Percentiles rank a stretch among this genome's conserved stretches.
phyloP scores from a whole-genome alignment of 2,888 invertebrate genomes.

The Gymnosoma rotundatum region DNA sequence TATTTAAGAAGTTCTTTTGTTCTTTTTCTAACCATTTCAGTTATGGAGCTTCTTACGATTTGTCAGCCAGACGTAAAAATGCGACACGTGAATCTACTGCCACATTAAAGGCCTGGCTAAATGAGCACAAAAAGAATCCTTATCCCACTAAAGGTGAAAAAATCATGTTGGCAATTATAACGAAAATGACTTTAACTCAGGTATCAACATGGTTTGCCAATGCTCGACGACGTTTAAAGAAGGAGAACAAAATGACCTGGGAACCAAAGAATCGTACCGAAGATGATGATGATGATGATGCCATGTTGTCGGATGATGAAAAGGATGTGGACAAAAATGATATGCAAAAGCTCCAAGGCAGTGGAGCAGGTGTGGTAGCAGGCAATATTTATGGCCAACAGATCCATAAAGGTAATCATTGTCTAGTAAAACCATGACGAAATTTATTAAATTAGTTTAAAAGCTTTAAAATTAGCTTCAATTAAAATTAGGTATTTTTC shows the following conservation, averaged over 20 bases:
- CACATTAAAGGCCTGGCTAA: constrained; percentile 98
- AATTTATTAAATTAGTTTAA: no score
- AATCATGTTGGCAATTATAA: constrained; percentile 96
- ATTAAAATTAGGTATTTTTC: not conserved
- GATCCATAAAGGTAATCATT: constrained; percentile 64
- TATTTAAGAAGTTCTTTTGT: constrained; percentile 8
- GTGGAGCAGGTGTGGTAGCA: not conserved
- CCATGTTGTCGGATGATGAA: constrained; percentile 92
- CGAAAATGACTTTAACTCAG: constrained; percentile 97
- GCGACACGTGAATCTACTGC: constrained; percentile 98
- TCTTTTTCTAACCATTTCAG: constrained; percentile 83
- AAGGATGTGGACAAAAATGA: constrained; percentile 86
- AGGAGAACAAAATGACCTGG: constrained; percentile 99
- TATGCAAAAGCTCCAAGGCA: constrained; percentile 43
- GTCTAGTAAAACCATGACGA: no score
- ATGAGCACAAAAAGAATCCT: constrained; percentile 98
- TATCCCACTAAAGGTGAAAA: constrained; percentile 98
- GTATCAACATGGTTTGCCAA: constrained; percentile 99
- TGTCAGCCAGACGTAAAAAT: constrained; percentile 97
- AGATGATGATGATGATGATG: constrained; percentile 93
- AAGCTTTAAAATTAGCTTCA: no score
- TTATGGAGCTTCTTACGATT: constrained; percentile 95
- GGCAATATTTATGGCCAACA: constrained; percentile 59
- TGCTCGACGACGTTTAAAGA: constrained; percentile 95
- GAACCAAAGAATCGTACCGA: constrained; percentile 96